Evolutionary conservation across 2,888 invertebrate species (phyloP), one percentile per base, ranked within the genome.

Genomic region (Athalia circularis): DNA sequence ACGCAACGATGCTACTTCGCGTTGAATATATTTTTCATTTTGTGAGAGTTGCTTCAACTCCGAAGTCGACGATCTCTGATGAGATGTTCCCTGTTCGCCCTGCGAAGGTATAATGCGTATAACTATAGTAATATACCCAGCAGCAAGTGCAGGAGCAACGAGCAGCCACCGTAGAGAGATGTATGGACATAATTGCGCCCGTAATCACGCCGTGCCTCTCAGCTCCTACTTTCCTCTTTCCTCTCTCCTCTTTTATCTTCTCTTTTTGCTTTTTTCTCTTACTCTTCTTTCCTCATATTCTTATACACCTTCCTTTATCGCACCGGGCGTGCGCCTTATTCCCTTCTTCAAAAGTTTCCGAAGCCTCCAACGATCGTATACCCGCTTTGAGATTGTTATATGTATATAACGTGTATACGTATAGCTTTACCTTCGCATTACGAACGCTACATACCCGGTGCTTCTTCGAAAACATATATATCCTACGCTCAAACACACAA

Each of bases 181-280:
- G 29, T 29, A 29, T 29, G 65, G 65, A 65, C 68, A 43, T 68
- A 68, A 61, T 72, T 57, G 72, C 59, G 47, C 45, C 70, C 72
- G 72, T 72, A 72, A 72, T 61, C 59, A 72, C 65, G 15, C 79
- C 80, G 54, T 72, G 80, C 80, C 77, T 81, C 77, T 82, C 80
- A 80, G 68, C 80, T 81, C 77, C 82, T 29, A 29, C 82, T 81
- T 80, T 79, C 74, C 9, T 70, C 29, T 54, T 13, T 72, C 57
- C 4, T 70, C 29, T 54, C 4, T 72, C 57, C 4, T 48, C 59
- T 59, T 72, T 68, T 62, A 79, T 74, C 65, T 57, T 80, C 72
- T 77, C 79, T 75, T 47, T 70, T 59, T 50, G 61, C 54, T 15
- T 65, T 57, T 77, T 80, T 68, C 43, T 72, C 54, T 70, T 79